Conservation (phyloP, 2,888 invertebrate species). For the Acanthosepion lycidas region DNA sequence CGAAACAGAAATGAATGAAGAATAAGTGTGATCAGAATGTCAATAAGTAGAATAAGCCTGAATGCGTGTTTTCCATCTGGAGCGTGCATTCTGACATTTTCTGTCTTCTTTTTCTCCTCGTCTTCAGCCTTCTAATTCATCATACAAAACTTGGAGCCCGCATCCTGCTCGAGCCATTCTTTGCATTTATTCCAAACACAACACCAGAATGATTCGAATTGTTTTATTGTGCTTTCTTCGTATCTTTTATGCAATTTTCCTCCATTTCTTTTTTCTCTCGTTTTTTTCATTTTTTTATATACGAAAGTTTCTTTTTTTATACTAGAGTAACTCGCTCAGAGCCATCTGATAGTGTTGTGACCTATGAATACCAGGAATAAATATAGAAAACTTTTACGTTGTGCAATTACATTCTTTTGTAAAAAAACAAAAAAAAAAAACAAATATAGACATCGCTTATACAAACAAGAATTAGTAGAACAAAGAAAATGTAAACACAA, state of each 20-base stretch:
- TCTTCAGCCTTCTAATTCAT: neutral
- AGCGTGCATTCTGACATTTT: neutral
- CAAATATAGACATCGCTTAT: neutral
- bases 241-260: neutral
- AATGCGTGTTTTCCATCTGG: neutral
- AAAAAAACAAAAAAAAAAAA: neutral
- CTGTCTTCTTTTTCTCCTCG: neutral
- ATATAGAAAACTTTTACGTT: neutral
- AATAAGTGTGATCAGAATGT: neutral
- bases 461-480: neutral
- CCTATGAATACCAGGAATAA: neutral
- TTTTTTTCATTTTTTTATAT: neutral
- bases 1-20: neutral
- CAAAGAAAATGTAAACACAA: neutral
- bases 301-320: too few relatives aligned
- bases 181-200: neutral
- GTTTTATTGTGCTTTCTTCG: neutral
- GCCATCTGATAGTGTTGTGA: neutral
- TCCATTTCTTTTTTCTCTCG: neutral
- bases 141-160: slow-evolving; percentile 33
- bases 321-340: neutral
- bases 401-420: neutral
- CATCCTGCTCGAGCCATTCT: slow-evolving; percentile 6
- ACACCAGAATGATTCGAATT: neutral
- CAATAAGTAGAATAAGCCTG: neutral